Base-by-base conservation (phyloP, 1,140 invertebrate genomes). In the Gryllus bimaculatus region DNA sequence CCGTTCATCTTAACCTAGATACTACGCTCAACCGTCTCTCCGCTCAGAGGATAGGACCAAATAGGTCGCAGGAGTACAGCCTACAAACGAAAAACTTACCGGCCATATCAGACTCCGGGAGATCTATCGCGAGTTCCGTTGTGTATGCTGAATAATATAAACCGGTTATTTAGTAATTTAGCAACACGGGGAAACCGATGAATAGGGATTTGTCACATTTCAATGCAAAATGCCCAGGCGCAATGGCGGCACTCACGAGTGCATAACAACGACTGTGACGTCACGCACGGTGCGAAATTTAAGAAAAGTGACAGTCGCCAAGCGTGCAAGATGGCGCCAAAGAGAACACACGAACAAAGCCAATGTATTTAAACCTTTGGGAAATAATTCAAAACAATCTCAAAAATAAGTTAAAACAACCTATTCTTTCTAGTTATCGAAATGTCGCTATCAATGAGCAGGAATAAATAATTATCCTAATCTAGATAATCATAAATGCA, bases 211-310 rank as follows among this genome's bases (percentile, higher is more conserved):
- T 81, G 78, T 81, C 80, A 81, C 81, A 81, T 81, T 81, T 81
- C 80, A 81, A 80, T 77, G 48, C 21, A 78, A 79, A 79, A 48
- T 66, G 74, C 73, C n/a, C 47, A 48, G 47, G 77, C 83, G 81
- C 82, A 85, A 85, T 85, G 84, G 84, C 84, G 83, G 83, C 84
- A 83, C 82, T 84, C 84, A 85, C 82, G 81, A 83, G 82, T 83
- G 83, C 81, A 83, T 54, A 79, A 79, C 78, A 75, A 81, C 80
- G 47, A 78, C 74, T 75, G 78, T 85, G 83, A 85, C 85, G 84
- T 85, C 85, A 85, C 82, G 48, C 8, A 77, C 76, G 76, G n/a
- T 49, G 76, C 48, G n/a, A 54, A 77, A 7, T 54, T 47, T 10
- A 20, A 77, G 48, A 54, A 49, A 77, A 77, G 13, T 77, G 76